These are phyloP conservation scores for Australoheros facetus DNA, from an alignment of 2,797 vertebrate genomes.

Conservation along the genomic window DNA sequence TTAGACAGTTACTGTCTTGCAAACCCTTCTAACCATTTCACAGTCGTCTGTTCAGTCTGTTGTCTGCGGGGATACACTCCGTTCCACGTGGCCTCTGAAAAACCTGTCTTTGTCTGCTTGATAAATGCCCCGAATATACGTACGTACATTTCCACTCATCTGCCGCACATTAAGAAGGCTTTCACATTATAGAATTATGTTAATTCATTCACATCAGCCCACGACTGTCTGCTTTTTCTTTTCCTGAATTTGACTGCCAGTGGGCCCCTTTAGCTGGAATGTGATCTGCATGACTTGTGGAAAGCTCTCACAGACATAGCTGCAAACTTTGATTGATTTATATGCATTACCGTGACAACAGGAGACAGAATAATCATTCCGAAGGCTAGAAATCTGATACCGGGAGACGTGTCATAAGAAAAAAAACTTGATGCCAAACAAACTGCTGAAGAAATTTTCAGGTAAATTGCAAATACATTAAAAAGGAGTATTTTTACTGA, in stretches of 20 bases:
- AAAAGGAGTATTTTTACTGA: neutral
- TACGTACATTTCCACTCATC: slow-evolving; percentile 52
- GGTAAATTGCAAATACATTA: neutral
- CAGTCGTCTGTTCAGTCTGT: neutral
- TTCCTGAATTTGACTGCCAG: slow-evolving; percentile 17
- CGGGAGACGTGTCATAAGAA: neutral
- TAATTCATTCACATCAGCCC: slow-evolving; percentile 41
- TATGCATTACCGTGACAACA: slow-evolving; percentile 20
- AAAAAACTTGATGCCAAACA: neutral
- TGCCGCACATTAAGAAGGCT: slow-evolving; percentile 54
- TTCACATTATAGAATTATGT: slow-evolving; percentile 45
- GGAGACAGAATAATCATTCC: slow-evolving; percentile 22
- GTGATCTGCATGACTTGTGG: slow-evolving; percentile 35
- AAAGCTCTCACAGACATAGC: slow-evolving; percentile 17
- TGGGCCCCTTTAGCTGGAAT: slow-evolving; percentile 44
- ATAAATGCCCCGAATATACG: slow-evolving; percentile 50
- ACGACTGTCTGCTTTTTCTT: slow-evolving; percentile 20
- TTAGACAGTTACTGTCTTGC: neutral
- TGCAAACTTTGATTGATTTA: slow-evolving; percentile 30
- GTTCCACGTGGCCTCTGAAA: slow-evolving; percentile 33
- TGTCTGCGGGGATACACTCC: slow-evolving; percentile 20
- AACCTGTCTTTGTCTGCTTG: slow-evolving; percentile 16
- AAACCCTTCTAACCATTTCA: slow-evolving; percentile 15
- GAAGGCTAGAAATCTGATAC: slow-evolving; percentile 11
- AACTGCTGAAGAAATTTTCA: neutral